These are phyloP conservation scores for Ormyrus pomaceus DNA, from an alignment of 2,888 invertebrate genomes.

Conservation along the genomic window DNA sequence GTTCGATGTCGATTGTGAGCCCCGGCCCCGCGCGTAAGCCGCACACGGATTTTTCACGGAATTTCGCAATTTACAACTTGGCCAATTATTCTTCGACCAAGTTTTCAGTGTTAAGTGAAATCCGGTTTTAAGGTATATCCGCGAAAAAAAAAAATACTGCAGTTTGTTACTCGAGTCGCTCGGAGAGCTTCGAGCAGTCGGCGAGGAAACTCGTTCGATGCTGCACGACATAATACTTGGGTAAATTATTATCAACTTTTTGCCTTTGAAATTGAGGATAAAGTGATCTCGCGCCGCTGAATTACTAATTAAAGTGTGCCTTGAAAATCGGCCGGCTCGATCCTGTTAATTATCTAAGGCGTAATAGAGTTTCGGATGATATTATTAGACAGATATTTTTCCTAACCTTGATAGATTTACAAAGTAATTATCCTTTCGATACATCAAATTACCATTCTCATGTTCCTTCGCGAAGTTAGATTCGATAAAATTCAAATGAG, in stretches of 20 bases:
- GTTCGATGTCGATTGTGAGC: constrained; percentile 42
- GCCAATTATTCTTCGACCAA: constrained; percentile 29
- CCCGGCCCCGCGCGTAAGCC: background rate
- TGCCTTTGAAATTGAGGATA: background rate
- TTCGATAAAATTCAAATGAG: no score
- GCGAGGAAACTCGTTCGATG: constrained; percentile 11
- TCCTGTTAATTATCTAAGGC: no score
- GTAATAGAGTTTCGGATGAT: no score
- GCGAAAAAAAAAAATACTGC: constrained; percentile 2
- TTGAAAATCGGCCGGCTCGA: background rate
- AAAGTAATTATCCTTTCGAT: no score
- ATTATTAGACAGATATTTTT: no score
- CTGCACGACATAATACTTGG: background rate
- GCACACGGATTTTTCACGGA: constrained; percentile 38
- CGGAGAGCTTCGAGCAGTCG: no score
- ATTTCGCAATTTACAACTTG: constrained; percentile 44
- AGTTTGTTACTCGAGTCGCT: background rate
- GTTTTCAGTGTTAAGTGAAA: constrained; percentile 24
- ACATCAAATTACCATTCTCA: no score
- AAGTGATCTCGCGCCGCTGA: constrained; percentile 2
- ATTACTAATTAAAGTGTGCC: background rate
- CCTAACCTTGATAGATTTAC: no score
- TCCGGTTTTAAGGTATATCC: constrained; percentile 35
- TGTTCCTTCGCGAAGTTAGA: no score
- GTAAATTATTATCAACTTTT: constrained; percentile 5